Evolutionary conservation across 2,888 invertebrate genomes (phyloP).

Genomic region (Capitulum mitella): DNA sequence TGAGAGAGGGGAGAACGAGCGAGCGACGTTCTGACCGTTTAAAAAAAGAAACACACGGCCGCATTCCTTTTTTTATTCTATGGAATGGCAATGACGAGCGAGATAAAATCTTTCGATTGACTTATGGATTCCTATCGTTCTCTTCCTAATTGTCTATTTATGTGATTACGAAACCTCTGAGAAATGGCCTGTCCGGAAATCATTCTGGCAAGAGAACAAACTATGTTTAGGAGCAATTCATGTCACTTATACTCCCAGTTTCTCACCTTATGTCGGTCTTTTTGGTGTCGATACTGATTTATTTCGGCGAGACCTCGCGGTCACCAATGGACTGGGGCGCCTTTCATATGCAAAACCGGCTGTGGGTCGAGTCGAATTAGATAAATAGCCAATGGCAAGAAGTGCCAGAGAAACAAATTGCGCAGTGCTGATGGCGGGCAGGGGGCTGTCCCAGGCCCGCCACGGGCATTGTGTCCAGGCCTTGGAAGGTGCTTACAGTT

Average conservation of each 20-base stretch:
- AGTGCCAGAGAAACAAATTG: not conserved
- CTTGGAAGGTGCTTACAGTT: not conserved
- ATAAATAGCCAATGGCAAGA: not conserved
- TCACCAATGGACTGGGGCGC: not conserved
- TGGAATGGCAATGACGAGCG: too few species aligned
- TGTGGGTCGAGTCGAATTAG: not conserved
- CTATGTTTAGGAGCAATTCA: not conserved
- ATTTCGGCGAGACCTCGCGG: not conserved
- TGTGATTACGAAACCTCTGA: not conserved
- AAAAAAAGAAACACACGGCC: too few species aligned
- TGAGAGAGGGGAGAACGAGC: too few species aligned
- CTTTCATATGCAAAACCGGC: not conserved
- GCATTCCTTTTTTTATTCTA: too few species aligned
- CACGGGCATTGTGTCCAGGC: not conserved
- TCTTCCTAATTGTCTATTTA: not conserved
- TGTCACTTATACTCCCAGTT: not conserved
- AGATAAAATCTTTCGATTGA: not conserved
- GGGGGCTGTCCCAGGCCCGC: not conserved
- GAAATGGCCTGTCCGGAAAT: not conserved
- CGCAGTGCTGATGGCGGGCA: not conserved
- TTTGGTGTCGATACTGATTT: constrained; percentile 9
- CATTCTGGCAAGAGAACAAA: not conserved
- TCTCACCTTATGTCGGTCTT: not conserved
- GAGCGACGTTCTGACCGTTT: too few species aligned
- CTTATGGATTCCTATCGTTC: not conserved